Percentiles rank a stretch among this genome's conserved stretches.
phyloP scores from a whole-genome alignment of 2,888 invertebrate species.

The Drosophila mulleri region DNA sequence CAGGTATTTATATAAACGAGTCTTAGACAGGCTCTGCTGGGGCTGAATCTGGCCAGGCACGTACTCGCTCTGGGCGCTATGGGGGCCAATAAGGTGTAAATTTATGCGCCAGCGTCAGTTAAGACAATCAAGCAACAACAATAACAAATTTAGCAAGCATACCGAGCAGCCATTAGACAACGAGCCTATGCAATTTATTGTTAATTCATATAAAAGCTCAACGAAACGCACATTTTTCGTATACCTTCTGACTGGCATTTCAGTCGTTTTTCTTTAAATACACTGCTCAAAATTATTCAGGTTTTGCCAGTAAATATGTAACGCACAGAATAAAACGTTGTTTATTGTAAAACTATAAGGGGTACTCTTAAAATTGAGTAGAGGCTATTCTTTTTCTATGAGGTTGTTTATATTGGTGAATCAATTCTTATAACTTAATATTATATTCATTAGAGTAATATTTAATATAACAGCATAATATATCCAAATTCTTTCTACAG shows the following conservation, averaged over 20 bases:
- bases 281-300: neutral
- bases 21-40: constrained; percentile 6
- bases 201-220: constrained; percentile 67
- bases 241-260: constrained; percentile 65
- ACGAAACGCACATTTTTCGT: constrained; percentile 70
- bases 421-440: too few relatives aligned
- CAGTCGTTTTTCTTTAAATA: constrained; percentile 16
- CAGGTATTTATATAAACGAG: constrained; percentile 16
- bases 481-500: too few relatives aligned
- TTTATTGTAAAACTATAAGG: neutral
- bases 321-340: neutral
- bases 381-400: too few relatives aligned
- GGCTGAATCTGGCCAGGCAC: constrained; percentile 41
- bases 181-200: constrained; percentile 75
- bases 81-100: constrained; percentile 85
- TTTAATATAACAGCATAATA: too few relatives aligned
- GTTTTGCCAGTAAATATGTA: neutral
- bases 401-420: too few relatives aligned
- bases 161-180: constrained; percentile 53
- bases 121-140: constrained; percentile 40
- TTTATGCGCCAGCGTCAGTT: constrained; percentile 70
- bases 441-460: too few relatives aligned
- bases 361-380: too few relatives aligned
- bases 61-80: constrained; percentile 75
- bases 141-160: constrained; percentile 36